Base-by-base conservation (phyloP, 2,888 invertebrate species). In the Coelopa pilipes region DNA sequence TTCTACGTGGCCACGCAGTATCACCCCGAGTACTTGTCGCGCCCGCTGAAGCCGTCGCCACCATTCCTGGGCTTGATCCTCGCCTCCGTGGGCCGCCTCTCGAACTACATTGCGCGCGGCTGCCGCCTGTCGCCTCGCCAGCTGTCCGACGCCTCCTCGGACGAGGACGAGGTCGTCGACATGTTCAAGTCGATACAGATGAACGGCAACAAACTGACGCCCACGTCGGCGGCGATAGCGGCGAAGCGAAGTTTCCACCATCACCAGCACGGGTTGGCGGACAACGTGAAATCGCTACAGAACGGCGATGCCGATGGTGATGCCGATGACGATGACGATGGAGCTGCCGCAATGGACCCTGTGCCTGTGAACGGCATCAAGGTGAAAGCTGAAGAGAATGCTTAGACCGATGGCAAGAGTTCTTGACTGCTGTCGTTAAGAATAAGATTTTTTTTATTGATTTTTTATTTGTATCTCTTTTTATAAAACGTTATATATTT, bases 1-100 rank as follows among this genome's bases (percentile, higher is more conserved):
- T 99, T 94, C 87, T 99, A 94, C 85, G 94, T 98, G 7, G 95
- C 95, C 0, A 97, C 97, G 1, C 99, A 99, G 88, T 99, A 94
- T 88, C 99, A 99, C 88, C 99, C 99, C 0, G 99, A 99, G 87
- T 99, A 99, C 86, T 89, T 97, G 76, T 96, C 97, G 0, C 90
- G 98, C 1, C 98, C 98, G 0, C 87, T 97, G 78, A 92, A 92
- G 70, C 97, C 98, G 0, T 98, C 98, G 24, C 96, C 99, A 3
- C 97, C 97, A 10, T 99, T 98, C 88, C 89, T 98, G 78, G 99
- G 99, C 77, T 90, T 99, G 2, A 92, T 99, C 80, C 89, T 99
- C 76, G 98, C 99, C 9, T 92, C 97, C 0, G 92, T 93, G 72
- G 94, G 94, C 5, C 94, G 95, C 86, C 89, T 98, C 49, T 90